phyloP scores from a whole-genome alignment of 2,797 vertebrate genomes.

The Spheniscus humboldti region DNA sequence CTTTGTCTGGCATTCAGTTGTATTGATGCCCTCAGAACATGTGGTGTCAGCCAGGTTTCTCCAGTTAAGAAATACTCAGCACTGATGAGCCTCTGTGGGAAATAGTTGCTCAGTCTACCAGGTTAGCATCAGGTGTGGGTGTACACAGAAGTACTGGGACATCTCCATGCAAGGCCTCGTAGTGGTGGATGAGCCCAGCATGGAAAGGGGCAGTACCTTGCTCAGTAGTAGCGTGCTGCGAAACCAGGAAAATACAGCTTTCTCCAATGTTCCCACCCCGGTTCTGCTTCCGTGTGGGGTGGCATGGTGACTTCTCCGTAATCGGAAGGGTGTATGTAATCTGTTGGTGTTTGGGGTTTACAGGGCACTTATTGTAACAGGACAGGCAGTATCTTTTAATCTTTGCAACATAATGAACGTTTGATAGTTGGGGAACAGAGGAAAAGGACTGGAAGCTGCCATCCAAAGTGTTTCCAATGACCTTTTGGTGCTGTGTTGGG shows the following conservation, averaged over 20 bases:
- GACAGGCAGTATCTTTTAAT: background rate
- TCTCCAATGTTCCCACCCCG: background rate
- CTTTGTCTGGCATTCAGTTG: background rate
- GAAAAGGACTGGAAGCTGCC: background rate
- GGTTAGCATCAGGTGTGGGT: background rate
- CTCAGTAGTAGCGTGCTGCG: background rate
- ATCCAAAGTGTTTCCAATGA: background rate
- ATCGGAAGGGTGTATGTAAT: fast-evolving
- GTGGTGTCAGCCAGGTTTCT: background rate
- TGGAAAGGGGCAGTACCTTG: background rate
- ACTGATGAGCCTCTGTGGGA: background rate
- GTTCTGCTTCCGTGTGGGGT: fast-evolving
- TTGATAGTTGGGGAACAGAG: background rate
- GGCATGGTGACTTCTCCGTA: background rate
- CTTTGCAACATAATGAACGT: background rate
- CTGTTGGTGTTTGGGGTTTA: background rate
- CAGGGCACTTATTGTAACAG: background rate
- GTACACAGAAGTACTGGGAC: background rate
- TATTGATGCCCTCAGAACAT: background rate
- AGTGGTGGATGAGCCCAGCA: background rate
- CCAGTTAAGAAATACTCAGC: background rate
- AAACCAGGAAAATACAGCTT: background rate
- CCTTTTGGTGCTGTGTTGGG: background rate
- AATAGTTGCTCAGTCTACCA: background rate
- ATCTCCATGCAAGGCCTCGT: background rate